Conservation (phyloP, 2,113 vertebrate genomes). For the Phaethornis superciliosus region DNA sequence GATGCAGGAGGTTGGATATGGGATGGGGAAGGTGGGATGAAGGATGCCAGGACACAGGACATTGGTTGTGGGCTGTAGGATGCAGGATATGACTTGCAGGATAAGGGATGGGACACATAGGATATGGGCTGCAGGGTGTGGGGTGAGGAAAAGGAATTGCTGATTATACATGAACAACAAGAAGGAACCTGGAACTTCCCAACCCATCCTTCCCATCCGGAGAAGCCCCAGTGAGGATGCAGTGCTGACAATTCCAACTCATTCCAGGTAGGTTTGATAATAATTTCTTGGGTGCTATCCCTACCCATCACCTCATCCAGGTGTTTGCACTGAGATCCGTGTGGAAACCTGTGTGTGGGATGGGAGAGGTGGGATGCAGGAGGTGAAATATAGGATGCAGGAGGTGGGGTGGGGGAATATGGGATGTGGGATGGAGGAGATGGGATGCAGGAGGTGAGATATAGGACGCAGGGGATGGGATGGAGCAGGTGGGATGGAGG, state of each 20-base stretch:
- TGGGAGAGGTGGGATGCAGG: too few species aligned
- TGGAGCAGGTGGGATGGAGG: too few species aligned
- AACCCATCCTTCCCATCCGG: rapidly evolving
- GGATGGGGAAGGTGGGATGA: not conserved
- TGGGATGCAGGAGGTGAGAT: too few species aligned
- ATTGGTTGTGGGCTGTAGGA: not conserved
- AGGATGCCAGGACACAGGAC: not conserved
- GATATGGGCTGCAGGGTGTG: not conserved
- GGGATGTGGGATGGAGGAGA: too few species aligned
- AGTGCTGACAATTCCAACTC: rapidly evolving
- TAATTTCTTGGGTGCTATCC: not conserved
- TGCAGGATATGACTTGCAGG: not conserved
- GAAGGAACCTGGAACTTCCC: not conserved
- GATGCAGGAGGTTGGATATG: too few species aligned
- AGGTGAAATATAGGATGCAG: too few species aligned
- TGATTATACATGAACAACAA: not conserved
- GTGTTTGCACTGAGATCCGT: not conserved
- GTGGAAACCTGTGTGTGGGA: too few species aligned
- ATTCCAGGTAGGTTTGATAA: not conserved
- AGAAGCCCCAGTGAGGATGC: not conserved
- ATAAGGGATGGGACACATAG: not conserved
- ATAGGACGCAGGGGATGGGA: too few species aligned
- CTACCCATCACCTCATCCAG: too few species aligned
- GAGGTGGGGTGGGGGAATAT: too few species aligned
- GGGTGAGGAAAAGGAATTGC: not conserved